Evolutionary conservation across 2,113 vertebrate species (phyloP), one percentile per base, ranked within the genome.

Genomic region (Atlantisia rogersi): DNA sequence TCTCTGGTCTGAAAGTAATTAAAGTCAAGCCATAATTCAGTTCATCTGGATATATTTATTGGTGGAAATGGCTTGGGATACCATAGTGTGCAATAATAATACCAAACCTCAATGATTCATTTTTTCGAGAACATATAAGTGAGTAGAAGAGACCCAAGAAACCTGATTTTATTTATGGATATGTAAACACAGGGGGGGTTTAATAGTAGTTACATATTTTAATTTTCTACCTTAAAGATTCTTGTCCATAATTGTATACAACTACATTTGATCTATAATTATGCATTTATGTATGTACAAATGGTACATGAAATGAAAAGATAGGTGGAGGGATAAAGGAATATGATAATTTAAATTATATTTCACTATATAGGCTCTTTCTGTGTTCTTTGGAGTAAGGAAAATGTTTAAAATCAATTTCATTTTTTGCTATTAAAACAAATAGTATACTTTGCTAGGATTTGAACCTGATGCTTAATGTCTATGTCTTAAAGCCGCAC

Each of bases 21-120:
- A 50, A 80, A 82, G 3, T 39, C n/a, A 76, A 76, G 10, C 4
- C 29, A 29, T 42, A 64, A 76, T 82, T 71, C 39, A 52, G 22
- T 59, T 79, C 9, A 32, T 82, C 88, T 63, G 85, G 16, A 46
- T 24, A 15, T 44, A 78, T 31, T 50, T 25, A 60, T 1, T 37
- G 19, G 6, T 35, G 69, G 37, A 97, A 95, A 40, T 50, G 12
- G 5, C 21, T 55, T 74, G 26, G 31, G 8, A 35, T 74, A 46
- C 28, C 25, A 9, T 70, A 21, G 14, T 58, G 9, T 70, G 14
- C 0, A 0, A 15, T 35, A 56, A 52, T 29, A 40, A 31, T 18
- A 37, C 6, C 6, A 64, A 40, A 60, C 3, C 3, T 32, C 6
- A 31, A 69, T 8, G 11, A 4, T 81, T 65, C 1, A 1, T 58